Evolutionary conservation across 1,140 invertebrate genomes (phyloP), one percentile per base, ranked within the genome.

Genomic region (Nephila pilipes): DNA sequence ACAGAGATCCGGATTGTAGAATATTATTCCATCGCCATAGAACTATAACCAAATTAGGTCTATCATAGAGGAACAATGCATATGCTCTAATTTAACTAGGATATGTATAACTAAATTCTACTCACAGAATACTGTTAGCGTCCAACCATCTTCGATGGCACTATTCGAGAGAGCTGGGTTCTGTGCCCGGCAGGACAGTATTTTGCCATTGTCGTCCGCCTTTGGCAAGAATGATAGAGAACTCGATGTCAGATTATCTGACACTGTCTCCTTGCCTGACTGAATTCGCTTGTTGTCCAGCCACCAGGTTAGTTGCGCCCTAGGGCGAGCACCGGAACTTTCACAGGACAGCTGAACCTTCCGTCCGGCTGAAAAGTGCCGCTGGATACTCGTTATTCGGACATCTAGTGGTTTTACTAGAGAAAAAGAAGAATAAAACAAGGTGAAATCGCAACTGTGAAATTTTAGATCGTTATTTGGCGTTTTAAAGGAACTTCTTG

Each of bases 81-180:
- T 46, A 46, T 8, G 10, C 38, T 46, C 38, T 46, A 46, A 46
- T 46, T 46, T 46, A 46, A 46, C 38, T 46, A 46, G 38, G 38
- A 46, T 46, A 46, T 5, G 38, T 46, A 46, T 46, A 46, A 46
- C n/a, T 25, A 57, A 87, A 87, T 58, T 38, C 16, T 2, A 96
- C 97, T 97, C 96, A 98, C 98, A 98, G 95, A 98, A 97, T 95
- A 98, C 97, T 95, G 98, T 97, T 83, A 98, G 96, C 94, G 96
- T 97, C 97, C 98, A 98, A 90, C 97, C 97, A 95, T 98, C 97
- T 96, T 98, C 97, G 38, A 98, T 96, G 1, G 96, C 95, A 60
- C 96, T 96, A 55, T 96, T 96, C 58, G 96, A 96, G 18, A 94
- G 81, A 20, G 85, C 32, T 95, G 97, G 97, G 95, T 98, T 98